Evolutionary conservation across 2,888 invertebrate species (phyloP).

Genomic region (Himalopsyche kuldschensis): DNA sequence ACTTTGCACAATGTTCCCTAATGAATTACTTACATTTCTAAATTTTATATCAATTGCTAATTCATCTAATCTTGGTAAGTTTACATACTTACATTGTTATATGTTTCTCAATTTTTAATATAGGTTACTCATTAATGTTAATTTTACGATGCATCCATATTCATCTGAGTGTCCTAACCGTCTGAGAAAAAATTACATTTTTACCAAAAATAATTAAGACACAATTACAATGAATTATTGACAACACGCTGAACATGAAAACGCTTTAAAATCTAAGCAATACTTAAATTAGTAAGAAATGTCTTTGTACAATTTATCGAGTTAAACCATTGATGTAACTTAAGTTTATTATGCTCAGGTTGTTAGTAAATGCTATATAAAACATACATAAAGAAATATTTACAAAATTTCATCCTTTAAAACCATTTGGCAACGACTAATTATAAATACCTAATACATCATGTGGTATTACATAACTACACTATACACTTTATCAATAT

Average conservation of each 20-base stretch:
- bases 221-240: conserved; percentile 18
- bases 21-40: background rate
- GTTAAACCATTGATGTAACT: conserved; percentile 20
- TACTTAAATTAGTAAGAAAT: conserved; percentile 17
- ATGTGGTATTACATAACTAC: conserved; percentile 18
- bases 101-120: background rate
- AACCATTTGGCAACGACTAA: conserved; percentile 30
- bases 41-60: background rate
- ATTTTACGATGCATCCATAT: background rate
- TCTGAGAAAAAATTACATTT: background rate
- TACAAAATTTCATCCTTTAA: conserved; percentile 13
- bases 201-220: conserved; percentile 3
- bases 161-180: background rate
- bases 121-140: background rate
- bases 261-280: conserved; percentile 18
- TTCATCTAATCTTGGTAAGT: background rate
- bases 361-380: conserved; percentile 15
- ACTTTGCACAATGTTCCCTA: conserved; percentile 23
- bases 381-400: conserved; percentile 21
- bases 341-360: conserved; percentile 7
- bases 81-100: conserved; percentile 5
- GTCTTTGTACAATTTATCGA: conserved; percentile 29
- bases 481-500: conserved; percentile 3
- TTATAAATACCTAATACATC: conserved; percentile 7
- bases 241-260: conserved; percentile 26